Conservation (phyloP, 1,140 invertebrate genomes). For the Drosophila aff. region DNA sequence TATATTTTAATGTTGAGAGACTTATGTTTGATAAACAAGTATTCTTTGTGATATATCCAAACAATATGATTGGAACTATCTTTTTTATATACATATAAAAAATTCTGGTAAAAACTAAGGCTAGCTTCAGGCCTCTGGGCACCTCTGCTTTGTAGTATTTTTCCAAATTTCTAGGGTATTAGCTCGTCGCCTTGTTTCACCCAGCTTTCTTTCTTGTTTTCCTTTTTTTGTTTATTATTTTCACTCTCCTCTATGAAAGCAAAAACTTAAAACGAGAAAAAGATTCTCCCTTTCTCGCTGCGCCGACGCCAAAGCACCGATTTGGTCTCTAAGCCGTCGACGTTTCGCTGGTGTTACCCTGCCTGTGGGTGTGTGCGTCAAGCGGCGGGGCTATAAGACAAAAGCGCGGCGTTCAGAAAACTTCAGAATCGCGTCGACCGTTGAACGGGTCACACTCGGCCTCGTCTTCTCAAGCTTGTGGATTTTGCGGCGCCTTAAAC, state of each 20-base stretch:
- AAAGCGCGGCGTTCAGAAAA: constrained; percentile 58
- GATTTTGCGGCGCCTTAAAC: constrained; percentile 19
- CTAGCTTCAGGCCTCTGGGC: too few relatives aligned
- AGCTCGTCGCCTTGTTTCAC: background rate
- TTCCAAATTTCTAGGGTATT: background rate
- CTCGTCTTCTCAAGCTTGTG: background rate
- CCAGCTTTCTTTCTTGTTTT: background rate
- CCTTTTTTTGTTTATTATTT: background rate
- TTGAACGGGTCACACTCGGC: constrained; percentile 60
- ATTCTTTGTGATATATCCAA: too few relatives aligned
- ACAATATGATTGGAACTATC: too few relatives aligned
- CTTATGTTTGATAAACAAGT: too few relatives aligned
- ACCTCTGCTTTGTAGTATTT: too few relatives aligned
- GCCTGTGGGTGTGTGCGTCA: constrained; percentile 8
- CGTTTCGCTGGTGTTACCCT: constrained; percentile 17
- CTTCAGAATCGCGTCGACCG: constrained; percentile 75
- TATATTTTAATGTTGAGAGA: too few relatives aligned
- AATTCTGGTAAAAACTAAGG: too few relatives aligned
- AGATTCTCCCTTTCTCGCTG: constrained; percentile 49
- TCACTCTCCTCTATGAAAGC: constrained; percentile 7
- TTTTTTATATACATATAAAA: too few relatives aligned
- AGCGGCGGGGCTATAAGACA: constrained; percentile 64
- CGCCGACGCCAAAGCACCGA: constrained; percentile 62
- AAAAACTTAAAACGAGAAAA: constrained; percentile 16
- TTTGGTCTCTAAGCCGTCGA: constrained; percentile 50